These are phyloP conservation scores for Cosmopolites sordidus DNA, from an alignment of 2,888 invertebrate genomes.

Conservation along the genomic window DNA sequence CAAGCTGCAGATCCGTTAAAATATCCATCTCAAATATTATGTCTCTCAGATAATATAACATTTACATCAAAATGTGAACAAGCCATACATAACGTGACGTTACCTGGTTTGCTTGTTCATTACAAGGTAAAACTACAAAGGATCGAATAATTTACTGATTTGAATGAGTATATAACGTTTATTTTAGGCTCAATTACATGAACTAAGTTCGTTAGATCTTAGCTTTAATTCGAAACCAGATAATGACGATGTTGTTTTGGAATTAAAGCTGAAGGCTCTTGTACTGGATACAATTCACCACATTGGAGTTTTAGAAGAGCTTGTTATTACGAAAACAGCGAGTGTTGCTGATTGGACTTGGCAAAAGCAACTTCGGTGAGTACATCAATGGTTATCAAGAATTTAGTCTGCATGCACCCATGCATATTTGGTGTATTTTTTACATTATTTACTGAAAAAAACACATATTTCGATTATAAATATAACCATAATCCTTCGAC, in stretches of 20 bases:
- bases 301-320: conserved; percentile 72
- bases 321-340: conserved; percentile 66
- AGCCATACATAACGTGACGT: conserved; percentile 64
- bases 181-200: conserved; percentile 48
- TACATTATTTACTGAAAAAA: too few relatives aligned
- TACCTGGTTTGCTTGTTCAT: conserved; percentile 52
- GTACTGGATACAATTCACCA: conserved; percentile 93
- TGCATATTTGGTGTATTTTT: too few relatives aligned
- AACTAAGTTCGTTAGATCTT: conserved; percentile 51
- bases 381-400: too few relatives aligned
- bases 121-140: conserved; percentile 47
- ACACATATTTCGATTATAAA: too few relatives aligned
- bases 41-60: conserved; percentile 76
- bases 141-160: conserved; percentile 3
- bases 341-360: conserved; percentile 81
- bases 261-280: conserved; percentile 86
- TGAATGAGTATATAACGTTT: neutral
- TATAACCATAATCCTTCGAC: too few relatives aligned
- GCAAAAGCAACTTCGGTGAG: conserved; percentile 86
- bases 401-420: too few relatives aligned
- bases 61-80: conserved; percentile 83
- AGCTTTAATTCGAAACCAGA: conserved; percentile 7
- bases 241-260: conserved; percentile 38
- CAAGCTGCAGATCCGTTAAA: conserved; percentile 57
- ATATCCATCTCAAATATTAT: conserved; percentile 77